Evolutionary conservation across 2,888 invertebrate genomes (phyloP).

Genomic region (Lamellibrachia columna): DNA sequence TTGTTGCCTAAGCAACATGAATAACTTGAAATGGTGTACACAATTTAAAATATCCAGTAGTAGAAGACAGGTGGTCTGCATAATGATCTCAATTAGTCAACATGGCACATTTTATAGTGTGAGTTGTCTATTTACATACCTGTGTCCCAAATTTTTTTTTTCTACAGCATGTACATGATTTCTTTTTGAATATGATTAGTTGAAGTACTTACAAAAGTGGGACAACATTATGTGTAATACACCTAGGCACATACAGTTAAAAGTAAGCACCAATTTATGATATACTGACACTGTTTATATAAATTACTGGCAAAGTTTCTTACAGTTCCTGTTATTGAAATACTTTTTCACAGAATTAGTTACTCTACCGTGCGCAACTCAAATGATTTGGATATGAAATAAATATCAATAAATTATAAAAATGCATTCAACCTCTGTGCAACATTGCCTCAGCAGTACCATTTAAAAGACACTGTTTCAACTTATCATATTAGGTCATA

Average conservation of each 20-base stretch:
- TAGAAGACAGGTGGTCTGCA: not conserved
- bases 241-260: not conserved
- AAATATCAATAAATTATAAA: not conserved
- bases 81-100: not conserved
- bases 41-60: not conserved
- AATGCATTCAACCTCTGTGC: not conserved
- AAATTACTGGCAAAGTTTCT: not conserved
- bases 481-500: not conserved
- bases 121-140: not conserved
- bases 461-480: not conserved
- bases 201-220: not conserved
- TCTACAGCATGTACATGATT: not conserved
- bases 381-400: not conserved
- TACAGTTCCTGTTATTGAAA: not conserved
- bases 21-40: not conserved
- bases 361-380: not conserved
- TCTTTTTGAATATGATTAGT: not conserved
- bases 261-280: too few species aligned
- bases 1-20: not conserved
- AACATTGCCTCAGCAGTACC: not conserved
- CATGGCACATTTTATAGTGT: not conserved
- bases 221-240: not conserved
- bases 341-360: not conserved
- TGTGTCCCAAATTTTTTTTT: not conserved
- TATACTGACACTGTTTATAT: not conserved